Evolutionary conservation across 1,140 invertebrate genomes (phyloP), one percentile per base, ranked within the genome.

Genomic region (Drosophila biarmipes): DNA sequence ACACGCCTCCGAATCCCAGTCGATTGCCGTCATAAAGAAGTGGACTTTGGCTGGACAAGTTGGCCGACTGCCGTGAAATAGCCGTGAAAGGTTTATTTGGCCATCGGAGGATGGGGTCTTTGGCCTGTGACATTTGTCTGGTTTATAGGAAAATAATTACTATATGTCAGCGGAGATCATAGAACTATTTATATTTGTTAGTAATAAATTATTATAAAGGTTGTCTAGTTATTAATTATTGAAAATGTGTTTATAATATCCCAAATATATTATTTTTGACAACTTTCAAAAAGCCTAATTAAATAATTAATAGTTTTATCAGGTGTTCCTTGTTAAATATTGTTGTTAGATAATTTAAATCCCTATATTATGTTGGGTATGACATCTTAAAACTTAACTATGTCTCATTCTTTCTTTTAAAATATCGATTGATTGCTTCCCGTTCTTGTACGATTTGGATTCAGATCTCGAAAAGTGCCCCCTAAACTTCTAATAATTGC

Each of bases 21-120:
- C 77, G 40, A 79, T 79, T 76, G 80, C 54, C 38, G 43, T 24
- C 43, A 79, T 89, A 87, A 76, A 82, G 52, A 19, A 10, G 10
- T 45, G 78, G 29, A 81, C 74, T 61, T 78, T 59, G 57, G 21
- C 24, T 43, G n/a, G 31, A 45, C 31, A 19, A 37, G 19, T 11
- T 34, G 24, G 21, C 11, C 29, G 27, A 38, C 19, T 6, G 38
- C 38, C 40, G 31, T 53, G 42, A 68, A 48, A 56, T 31, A 31
- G 24, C 4, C 48, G 34, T 46, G 17, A 69, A 68, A 15, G 7
- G 11, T 45, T 31, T 29, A 49, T 63, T 63, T 64, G 29, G 0
- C n/a, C 29, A 11, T 11, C 7, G 17, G 7, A n/a, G 43, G 14
- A 14, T 31, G n/a, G 8, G 7, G n/a, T 3, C 19, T n/a, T 27